phyloP scores from a whole-genome alignment of 1,140 invertebrate genomes.

The Zelostemma sp. region DNA sequence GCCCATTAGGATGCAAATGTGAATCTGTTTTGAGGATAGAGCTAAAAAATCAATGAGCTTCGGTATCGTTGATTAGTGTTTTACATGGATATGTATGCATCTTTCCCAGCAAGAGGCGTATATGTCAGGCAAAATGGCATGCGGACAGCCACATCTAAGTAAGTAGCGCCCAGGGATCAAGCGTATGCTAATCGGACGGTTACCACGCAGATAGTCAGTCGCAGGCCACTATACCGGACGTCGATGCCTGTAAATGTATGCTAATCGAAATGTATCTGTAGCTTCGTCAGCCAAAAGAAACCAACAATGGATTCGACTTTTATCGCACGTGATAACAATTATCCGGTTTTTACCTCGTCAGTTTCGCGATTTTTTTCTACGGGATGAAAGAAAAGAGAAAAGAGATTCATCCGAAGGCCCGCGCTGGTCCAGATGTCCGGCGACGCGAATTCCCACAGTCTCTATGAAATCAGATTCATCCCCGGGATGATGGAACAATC shows the following conservation, averaged over 20 bases:
- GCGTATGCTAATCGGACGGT: constrained; percentile 62
- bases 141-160: constrained; percentile 51
- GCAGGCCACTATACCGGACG: constrained; percentile 62
- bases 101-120: constrained; percentile 46
- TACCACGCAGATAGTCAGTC: constrained; percentile 63
- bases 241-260: constrained; percentile 67
- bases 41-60: constrained; percentile 50
- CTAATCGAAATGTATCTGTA: constrained; percentile 68
- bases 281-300: constrained; percentile 50
- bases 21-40: constrained; percentile 41
- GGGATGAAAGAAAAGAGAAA: background rate
- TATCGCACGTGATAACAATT: no score
- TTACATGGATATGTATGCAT: constrained; percentile 51
- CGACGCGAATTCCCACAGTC: constrained; percentile 33
- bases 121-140: constrained; percentile 41
- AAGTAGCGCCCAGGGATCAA: constrained; percentile 61
- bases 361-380: no score
- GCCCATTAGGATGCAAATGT: constrained; percentile 45
- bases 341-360: no score
- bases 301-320: constrained; percentile 45
- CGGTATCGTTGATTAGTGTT: constrained; percentile 48
- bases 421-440: constrained; percentile 39
- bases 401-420: background rate
- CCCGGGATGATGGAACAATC: constrained; percentile 7
- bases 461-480: constrained; percentile 16